phyloP scores from a whole-genome alignment of 2,113 vertebrate species.

The Chaetodon auriga region DNA sequence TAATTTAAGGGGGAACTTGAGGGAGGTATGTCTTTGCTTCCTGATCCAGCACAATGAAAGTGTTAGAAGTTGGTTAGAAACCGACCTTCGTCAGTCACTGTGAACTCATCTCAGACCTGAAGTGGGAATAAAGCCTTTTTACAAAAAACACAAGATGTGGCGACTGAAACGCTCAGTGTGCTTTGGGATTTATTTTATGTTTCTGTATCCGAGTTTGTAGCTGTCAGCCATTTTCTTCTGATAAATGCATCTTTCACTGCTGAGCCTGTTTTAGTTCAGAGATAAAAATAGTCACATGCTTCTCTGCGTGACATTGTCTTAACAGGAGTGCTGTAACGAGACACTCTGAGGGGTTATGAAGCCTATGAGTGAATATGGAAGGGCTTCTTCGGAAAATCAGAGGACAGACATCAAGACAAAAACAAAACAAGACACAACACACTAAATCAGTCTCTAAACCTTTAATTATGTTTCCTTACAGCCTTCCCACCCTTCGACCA shows the following conservation, averaged over 20 bases:
- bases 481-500: conserved; percentile 45
- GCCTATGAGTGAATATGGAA: neutral
- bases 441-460: conserved; percentile 48
- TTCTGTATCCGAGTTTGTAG: neutral
- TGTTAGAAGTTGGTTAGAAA: no score
- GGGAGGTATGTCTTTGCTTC: no score
- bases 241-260: conserved; percentile 3
- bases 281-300: conserved; percentile 66
- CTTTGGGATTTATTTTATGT: conserved; percentile 11
- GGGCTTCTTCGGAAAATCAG: neutral
- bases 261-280: conserved; percentile 27
- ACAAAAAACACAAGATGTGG: neutral
- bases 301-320: conserved; percentile 58
- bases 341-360: conserved; percentile 20
- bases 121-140: neutral
- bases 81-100: neutral
- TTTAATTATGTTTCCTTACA: conserved; percentile 80
- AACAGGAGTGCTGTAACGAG: conserved; percentile 53
- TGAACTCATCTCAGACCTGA: neutral
- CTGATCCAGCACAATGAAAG: no score
- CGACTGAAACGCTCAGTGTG: neutral
- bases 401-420: neutral
- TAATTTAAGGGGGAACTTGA: no score
- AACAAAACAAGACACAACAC: neutral
- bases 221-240: neutral